These are phyloP conservation scores for Prolemur simus DNA, from an alignment of 2,113 vertebrate genomes.

Conservation along the genomic window DNA sequence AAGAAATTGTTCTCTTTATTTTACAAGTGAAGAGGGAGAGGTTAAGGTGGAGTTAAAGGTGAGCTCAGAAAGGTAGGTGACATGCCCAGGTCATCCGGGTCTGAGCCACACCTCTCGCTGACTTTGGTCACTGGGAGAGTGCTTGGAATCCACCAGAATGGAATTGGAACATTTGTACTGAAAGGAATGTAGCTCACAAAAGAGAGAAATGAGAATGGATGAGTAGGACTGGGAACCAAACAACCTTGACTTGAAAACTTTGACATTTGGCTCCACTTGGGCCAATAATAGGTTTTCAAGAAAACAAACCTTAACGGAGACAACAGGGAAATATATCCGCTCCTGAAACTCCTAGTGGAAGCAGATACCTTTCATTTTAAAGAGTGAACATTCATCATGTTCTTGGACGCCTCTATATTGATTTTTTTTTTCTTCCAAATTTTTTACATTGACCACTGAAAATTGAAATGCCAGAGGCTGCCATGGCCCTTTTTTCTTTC, in stretches of 20 bases:
- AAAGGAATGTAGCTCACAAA: background rate
- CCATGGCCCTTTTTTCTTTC: background rate
- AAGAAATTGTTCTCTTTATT: background rate
- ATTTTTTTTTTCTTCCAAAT: slow-evolving; percentile 2
- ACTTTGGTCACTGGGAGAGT: background rate
- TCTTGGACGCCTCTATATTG: background rate
- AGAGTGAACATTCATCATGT: slow-evolving; percentile 13
- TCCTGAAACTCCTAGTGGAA: background rate
- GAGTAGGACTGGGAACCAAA: background rate
- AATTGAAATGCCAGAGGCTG: slow-evolving; percentile 9
- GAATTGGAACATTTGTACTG: background rate
- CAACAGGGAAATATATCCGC: rapidly evolving
- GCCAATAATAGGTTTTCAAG: background rate
- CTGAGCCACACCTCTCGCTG: background rate
- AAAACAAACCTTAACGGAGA: background rate
- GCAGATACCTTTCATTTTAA: background rate
- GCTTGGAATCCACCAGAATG: too few relatives aligned
- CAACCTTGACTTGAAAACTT: background rate
- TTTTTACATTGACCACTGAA: slow-evolving; percentile 18
- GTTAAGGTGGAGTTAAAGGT: background rate
- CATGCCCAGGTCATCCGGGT: too few relatives aligned
- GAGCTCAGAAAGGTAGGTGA: background rate
- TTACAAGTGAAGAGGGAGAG: background rate
- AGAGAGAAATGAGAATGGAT: background rate
- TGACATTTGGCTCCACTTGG: background rate